phyloP scores from a whole-genome alignment of 37 sponge, comb jelly and placozoan genomes.

The Aphrocallistes beatrix region DNA sequence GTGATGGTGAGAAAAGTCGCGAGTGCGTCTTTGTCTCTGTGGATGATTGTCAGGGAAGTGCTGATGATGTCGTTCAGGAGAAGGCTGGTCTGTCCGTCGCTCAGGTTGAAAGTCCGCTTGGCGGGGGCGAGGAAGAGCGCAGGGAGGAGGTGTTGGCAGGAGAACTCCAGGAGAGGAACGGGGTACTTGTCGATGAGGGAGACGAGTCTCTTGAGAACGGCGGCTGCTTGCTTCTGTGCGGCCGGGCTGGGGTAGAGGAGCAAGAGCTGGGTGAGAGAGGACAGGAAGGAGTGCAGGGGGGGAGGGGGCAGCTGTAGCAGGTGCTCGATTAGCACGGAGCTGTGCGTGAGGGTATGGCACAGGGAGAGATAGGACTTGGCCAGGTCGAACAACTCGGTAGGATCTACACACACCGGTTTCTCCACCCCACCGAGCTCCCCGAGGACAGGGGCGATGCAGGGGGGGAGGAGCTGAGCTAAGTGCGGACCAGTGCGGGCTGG shows the following conservation, averaged over 20 bases:
- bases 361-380: not conserved
- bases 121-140: conserved; percentile 13
- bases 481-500: not conserved
- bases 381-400: not conserved
- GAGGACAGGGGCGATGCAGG: not conserved
- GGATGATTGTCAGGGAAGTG: not conserved
- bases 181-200: not conserved
- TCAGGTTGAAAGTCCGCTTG: not conserved
- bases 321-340: not conserved
- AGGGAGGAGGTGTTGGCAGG: not conserved
- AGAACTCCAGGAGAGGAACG: not conserved
- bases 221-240: not conserved
- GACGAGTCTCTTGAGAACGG: not conserved
- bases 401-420: not conserved
- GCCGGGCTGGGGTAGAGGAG: not conserved
- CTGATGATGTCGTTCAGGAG: not conserved
- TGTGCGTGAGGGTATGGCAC: not conserved
- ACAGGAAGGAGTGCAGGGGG: not conserved
- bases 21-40: not conserved
- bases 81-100: not conserved
- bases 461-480: not conserved
- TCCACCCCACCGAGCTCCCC: not conserved
- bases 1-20: not conserved
- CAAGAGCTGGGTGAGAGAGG: not conserved
- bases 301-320: not conserved